Evolutionary conservation across 2,797 vertebrate species (phyloP).

Genomic region (Lophius americanus): DNA sequence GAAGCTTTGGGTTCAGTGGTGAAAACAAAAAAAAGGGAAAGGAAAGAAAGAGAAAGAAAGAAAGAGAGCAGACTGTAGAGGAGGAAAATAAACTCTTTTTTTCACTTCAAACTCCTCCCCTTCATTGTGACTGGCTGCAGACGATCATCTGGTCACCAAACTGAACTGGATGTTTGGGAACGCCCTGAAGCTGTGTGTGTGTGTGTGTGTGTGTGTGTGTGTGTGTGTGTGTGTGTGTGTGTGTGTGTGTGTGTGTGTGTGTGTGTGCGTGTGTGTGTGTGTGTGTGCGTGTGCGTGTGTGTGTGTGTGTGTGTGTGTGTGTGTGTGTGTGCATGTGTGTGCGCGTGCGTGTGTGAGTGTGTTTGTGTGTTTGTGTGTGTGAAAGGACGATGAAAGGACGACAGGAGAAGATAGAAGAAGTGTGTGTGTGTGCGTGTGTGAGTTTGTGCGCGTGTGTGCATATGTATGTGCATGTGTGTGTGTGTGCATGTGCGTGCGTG

Average conservation of each 20-base stretch:
- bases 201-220: neutral
- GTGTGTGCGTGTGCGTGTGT: conserved; percentile 51
- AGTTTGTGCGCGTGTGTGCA: neutral
- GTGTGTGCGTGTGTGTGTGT: conserved; percentile 2
- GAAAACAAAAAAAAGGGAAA: neutral
- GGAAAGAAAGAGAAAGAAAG: conserved; percentile 4
- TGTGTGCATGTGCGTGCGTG: too few species aligned
- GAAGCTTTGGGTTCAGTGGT: conserved; percentile 56
- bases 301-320: conserved; percentile 44
- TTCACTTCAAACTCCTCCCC: conserved; percentile 65
- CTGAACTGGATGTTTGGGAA: conserved; percentile 52
- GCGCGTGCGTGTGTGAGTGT: conserved; percentile 13
- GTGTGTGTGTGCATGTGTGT: neutral
- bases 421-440: too few species aligned
- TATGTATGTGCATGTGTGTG: too few species aligned
- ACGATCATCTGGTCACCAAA: conserved; percentile 61
- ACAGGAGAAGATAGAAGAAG: too few species aligned
- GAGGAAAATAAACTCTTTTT: conserved; percentile 56
- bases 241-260: too few species aligned
- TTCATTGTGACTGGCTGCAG: conserved; percentile 65
- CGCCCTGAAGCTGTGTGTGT: conserved; percentile 65
- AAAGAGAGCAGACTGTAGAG: conserved; percentile 35
- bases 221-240: conserved; percentile 1
- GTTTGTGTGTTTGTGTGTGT: conserved; percentile 44
- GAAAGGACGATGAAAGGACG: neutral